Base-by-base conservation (phyloP, 1,140 invertebrate genomes). In the Drosophila setifemur region DNA sequence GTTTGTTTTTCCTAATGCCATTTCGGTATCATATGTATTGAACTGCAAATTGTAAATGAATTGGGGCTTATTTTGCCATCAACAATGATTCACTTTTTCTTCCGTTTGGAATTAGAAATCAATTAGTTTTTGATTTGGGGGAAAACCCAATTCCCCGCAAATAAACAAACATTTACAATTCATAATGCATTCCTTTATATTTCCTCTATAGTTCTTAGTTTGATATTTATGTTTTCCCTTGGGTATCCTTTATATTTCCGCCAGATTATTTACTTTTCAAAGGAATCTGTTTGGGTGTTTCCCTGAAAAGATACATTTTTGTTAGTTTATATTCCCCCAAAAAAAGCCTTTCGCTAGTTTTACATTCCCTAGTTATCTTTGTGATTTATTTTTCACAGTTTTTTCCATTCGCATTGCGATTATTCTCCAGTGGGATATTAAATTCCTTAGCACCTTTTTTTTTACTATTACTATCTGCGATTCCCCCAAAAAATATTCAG, bases 1-100 rank as follows among this genome's bases (percentile, higher is more conserved):
- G 48, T 26, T 54, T 52, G 49, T 57, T 57, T 53, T 23, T 23
- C 21, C 21, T n/a, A 60, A 60, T 42, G 19, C 53, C 28, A n/a
- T n/a, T 7, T 5, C 18, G 26, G 23, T 61, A 63, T 29, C 25
- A 45, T 39, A 40, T 19, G n/a, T n/a, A 19, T 39, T 14, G 31
- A 48, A 48, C 19, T 28, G 31, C 18, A 61, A 47, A 63, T 48
- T 37, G 40, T 21, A 9, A 28, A 28, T 31, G 42, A 37, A 47
- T 61, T 28, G 31, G 23, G 25, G 19, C 63, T 63, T 48, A 39
- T 48, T 47, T 64, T 14, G 14, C 57, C 26, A 57, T 57, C 33
- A 37, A 5, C 1, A 23, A 23, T 26, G 49, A 58, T 7, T 55
- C 39, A 31, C 18, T 5, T 12, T 31, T 4, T 12, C 8, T 26